Base-by-base conservation (phyloP, 2,113 vertebrate species). In the Pholis gunnellus region DNA sequence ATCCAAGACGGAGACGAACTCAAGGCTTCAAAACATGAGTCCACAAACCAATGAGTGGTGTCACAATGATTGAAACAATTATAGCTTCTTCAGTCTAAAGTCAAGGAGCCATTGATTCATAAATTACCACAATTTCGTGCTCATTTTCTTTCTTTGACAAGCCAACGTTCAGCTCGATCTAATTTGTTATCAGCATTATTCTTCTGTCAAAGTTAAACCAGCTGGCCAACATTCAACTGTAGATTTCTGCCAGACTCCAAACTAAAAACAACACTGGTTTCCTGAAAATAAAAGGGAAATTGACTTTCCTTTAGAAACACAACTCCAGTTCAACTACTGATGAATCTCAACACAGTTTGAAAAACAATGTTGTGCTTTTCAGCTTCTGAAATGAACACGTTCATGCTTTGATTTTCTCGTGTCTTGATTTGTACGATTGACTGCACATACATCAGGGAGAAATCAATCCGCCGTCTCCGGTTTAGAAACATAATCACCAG, bases 281-380 rank as follows among this genome's bases (percentile, higher is more conserved):
- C 54, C 64, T 70, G 57, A 34, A 70, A 70, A 46, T 61, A 76
- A 71, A 82, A 76, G 38, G 9, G 44, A 61, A 25, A 6, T 64
- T 71, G 72, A 40, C 72, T 63, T 59, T 27, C 61, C 40, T 56
- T 65, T 38, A 27, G 36, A 66, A 67, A 67, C 61, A 66, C 46
- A 46, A n/a, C 50, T 18, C 22, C 44, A 38, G 9, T 48, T 9
- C 17, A 71, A 40, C 27, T 27, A 4, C 14, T 29, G 31, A 13
- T 67, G n/a, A 42, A 6, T 57, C 8, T 36, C 9, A 0, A 18
- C 56, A 27, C 14, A 48, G 3, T 2, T 27, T 40, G 13, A 61
- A 40, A 61, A 15, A 36, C 5, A 1, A 3, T 2, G 27, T 20
- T 15, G 4, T 25, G 13, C 4, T 38, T 34, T 44, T 20, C n/a